Conservation (phyloP, 2,113 vertebrate genomes). For the Numenius arquata region DNA sequence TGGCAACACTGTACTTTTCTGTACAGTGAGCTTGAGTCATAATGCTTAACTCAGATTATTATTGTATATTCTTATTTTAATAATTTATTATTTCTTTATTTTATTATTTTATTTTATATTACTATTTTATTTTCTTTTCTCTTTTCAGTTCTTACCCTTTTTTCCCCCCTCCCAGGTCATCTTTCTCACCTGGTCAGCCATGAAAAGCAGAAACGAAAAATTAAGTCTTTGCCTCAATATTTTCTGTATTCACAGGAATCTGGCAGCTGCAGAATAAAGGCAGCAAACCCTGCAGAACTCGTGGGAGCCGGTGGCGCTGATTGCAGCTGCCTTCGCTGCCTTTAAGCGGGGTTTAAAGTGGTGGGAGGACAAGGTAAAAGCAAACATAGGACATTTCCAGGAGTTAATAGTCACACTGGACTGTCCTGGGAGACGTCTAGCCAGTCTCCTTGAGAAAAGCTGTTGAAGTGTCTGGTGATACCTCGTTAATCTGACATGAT, state of each 20-base stretch:
- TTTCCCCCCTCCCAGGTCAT: neutral
- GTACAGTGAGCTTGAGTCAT: neutral
- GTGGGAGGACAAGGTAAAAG: neutral
- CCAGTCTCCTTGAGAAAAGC: neutral
- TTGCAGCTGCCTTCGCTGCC: neutral
- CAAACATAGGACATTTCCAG: neutral
- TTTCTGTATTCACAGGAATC: neutral
- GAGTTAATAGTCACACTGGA: neutral
- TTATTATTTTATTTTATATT: neutral
- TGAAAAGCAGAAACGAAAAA: neutral
- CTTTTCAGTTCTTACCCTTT: neutral
- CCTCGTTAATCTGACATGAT: neutral
- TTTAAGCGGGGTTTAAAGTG: neutral
- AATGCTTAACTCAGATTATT: neutral
- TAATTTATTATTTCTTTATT: neutral
- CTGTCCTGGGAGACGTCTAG: neutral
- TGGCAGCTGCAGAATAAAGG: neutral
- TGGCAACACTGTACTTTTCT: accelerated
- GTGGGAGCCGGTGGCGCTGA: neutral
- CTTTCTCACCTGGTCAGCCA: neutral
- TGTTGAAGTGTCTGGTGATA: neutral
- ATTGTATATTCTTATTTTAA: neutral
- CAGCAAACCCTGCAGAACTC: accelerated
- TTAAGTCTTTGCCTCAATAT: neutral
- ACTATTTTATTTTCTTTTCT: neutral